These are phyloP conservation scores for Papilio xuthus DNA, from an alignment of 1,140 invertebrate species.

Conservation along the genomic window DNA sequence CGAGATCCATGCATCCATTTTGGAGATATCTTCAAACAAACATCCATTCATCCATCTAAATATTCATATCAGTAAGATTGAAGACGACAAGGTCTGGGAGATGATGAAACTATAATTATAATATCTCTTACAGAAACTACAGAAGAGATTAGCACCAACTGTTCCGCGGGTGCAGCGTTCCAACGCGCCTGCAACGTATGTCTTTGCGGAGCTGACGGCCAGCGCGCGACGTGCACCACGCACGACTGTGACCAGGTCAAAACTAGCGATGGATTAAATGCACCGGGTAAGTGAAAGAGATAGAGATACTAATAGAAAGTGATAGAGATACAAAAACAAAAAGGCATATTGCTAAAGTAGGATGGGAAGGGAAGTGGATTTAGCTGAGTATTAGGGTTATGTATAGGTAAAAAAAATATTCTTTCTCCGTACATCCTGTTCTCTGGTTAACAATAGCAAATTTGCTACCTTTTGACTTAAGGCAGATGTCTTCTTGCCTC, in stretches of 20 bases:
- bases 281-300: slow-evolving; percentile 43
- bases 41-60: too few species aligned
- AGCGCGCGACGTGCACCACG: slow-evolving; percentile 72
- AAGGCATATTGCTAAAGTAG: too few species aligned
- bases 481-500: too few species aligned
- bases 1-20: too few species aligned
- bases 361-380: neutral
- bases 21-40: too few species aligned
- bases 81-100: too few species aligned
- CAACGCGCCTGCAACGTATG: slow-evolving; percentile 78
- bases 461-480: too few species aligned
- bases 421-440: too few species aligned
- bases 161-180: slow-evolving; percentile 74
- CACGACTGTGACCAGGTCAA: slow-evolving; percentile 55
- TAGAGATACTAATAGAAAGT: neutral
- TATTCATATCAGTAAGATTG: too few species aligned
- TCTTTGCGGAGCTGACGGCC: slow-evolving; percentile 70
- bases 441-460: too few species aligned
- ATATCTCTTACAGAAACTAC: slow-evolving; percentile 49
- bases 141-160: slow-evolving; percentile 52
- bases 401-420: too few species aligned
- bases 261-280: slow-evolving; percentile 43
- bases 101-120: neutral
- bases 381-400: too few species aligned
- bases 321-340: neutral